These are phyloP conservation scores for Biston betularia DNA, from an alignment of 2,888 invertebrate species.

Conservation along the genomic window DNA sequence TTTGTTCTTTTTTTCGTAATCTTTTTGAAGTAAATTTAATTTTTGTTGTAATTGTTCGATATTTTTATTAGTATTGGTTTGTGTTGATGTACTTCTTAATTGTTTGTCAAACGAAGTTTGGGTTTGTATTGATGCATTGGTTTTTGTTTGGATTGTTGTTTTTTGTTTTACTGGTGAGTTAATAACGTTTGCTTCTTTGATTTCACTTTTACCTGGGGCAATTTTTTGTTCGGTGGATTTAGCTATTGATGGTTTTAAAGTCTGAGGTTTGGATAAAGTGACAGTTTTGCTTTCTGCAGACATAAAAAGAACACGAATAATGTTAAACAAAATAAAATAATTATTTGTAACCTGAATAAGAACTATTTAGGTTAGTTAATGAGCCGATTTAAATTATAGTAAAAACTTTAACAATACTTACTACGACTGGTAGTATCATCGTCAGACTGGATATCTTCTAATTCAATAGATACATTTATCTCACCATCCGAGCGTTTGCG, in stretches of 20 bases:
- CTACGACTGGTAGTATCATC: slow-evolving; percentile 65
- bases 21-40: slow-evolving; percentile 51
- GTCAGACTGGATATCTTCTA: slow-evolving; percentile 73
- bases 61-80: slow-evolving; percentile 63
- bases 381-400: not conserved
- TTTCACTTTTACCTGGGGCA: slow-evolving; percentile 18
- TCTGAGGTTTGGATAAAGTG: slow-evolving; percentile 65
- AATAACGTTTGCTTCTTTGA: slow-evolving; percentile 18
- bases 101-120: slow-evolving; percentile 60
- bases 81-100: slow-evolving; percentile 53
- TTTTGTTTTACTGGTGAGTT: slow-evolving; percentile 12
- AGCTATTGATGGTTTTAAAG: slow-evolving; percentile 50
- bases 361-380: not conserved
- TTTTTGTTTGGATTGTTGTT: slow-evolving; percentile 24
- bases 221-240: slow-evolving; percentile 37
- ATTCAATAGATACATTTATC: slow-evolving; percentile 49
- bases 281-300: slow-evolving; percentile 69
- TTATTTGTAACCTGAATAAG: not conserved
- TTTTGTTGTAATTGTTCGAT: slow-evolving; percentile 50
- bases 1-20: slow-evolving; percentile 59
- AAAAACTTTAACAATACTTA: slow-evolving; percentile 47
- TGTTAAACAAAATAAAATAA: not conserved
- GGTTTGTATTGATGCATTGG: slow-evolving; percentile 50
- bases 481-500: slow-evolving; percentile 45
- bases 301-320: slow-evolving; percentile 32